Evolutionary conservation across 2,888 invertebrate genomes (phyloP).

Genomic region (Sceliomorpha sp.): DNA sequence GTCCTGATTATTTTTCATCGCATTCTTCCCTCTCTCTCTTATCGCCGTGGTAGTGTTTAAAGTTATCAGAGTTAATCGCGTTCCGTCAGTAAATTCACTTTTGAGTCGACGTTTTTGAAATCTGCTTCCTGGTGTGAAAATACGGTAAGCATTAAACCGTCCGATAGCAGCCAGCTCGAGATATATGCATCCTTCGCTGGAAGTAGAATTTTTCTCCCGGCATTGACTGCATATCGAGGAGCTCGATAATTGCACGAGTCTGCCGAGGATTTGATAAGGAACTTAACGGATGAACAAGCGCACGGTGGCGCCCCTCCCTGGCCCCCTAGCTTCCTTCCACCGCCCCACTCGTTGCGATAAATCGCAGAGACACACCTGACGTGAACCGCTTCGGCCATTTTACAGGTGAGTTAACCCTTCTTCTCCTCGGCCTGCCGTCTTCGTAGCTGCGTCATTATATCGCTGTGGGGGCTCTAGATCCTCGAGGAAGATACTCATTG

Average conservation of each 20-base stretch:
- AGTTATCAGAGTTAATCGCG: too few relatives aligned
- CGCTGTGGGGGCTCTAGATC: slow-evolving; percentile 61
- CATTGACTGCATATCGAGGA: slow-evolving; percentile 19
- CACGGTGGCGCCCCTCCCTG: slow-evolving; percentile 20
- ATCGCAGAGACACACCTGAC: slow-evolving; percentile 63
- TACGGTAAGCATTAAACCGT: too few relatives aligned
- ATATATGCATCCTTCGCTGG: slow-evolving; percentile 10
- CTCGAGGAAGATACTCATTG: slow-evolving; percentile 62
- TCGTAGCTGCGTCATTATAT: slow-evolving; percentile 59
- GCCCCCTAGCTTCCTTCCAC: slow-evolving; percentile 15
- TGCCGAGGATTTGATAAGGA: slow-evolving; percentile 25
- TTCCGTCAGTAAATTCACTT: too few relatives aligned
- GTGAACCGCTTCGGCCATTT: slow-evolving; percentile 61
- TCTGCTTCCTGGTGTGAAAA: too few relatives aligned
- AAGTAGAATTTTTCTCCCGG: slow-evolving; percentile 10
- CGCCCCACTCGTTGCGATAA: slow-evolving; percentile 37
- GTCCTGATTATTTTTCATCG: too few relatives aligned
- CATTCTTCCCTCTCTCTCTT: too few relatives aligned
- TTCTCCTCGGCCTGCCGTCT: slow-evolving; percentile 58
- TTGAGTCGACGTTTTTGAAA: too few relatives aligned
- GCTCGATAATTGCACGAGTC: slow-evolving; percentile 33
- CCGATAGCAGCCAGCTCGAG: background rate
- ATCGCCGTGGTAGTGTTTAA: too few relatives aligned
- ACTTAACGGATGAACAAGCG: slow-evolving; percentile 42
- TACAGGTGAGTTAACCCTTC: slow-evolving; percentile 62